These are phyloP conservation scores for Magallana angulata DNA, from an alignment of 1,140 invertebrate species.

Conservation along the genomic window DNA sequence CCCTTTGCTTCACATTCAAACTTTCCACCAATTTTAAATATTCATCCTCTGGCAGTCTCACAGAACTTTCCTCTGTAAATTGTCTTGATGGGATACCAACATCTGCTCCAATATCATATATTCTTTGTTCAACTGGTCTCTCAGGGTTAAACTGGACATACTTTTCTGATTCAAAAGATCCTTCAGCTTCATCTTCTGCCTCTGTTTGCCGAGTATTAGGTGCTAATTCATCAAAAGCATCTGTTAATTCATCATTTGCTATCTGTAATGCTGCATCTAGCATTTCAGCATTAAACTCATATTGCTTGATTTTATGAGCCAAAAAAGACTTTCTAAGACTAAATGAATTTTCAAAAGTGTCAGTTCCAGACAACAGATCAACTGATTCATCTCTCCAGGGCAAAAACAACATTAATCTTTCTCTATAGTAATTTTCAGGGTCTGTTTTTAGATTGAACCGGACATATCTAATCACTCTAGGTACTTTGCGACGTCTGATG, in stretches of 20 bases:
- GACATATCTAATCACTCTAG: too few species aligned
- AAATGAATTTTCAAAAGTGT: not conserved
- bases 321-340: not conserved
- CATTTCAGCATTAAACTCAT: conserved; percentile 26
- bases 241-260: not conserved
- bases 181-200: not conserved
- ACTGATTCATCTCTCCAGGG: too few species aligned
- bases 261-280: not conserved
- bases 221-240: conserved; percentile 24
- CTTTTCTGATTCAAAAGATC: not conserved
- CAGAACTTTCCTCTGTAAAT: not conserved
- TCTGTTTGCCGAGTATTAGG: conserved; percentile 11
- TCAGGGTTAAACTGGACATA: conserved; percentile 35
- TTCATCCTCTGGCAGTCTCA: conserved; percentile 27
- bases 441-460: not conserved
- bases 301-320: not conserved
- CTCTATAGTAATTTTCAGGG: too few species aligned
- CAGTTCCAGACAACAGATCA: too few species aligned
- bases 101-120: conserved; percentile 43
- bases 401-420: too few species aligned
- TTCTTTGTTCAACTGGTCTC: conserved; percentile 39
- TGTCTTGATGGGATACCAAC: conserved; percentile 30
- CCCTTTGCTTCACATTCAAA: conserved; percentile 41
- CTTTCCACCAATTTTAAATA: conserved; percentile 1
- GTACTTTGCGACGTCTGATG: conserved; percentile 29